Evolutionary conservation across 2,113 vertebrate species (phyloP).

Genomic region (Zosterops pallidus): DNA sequence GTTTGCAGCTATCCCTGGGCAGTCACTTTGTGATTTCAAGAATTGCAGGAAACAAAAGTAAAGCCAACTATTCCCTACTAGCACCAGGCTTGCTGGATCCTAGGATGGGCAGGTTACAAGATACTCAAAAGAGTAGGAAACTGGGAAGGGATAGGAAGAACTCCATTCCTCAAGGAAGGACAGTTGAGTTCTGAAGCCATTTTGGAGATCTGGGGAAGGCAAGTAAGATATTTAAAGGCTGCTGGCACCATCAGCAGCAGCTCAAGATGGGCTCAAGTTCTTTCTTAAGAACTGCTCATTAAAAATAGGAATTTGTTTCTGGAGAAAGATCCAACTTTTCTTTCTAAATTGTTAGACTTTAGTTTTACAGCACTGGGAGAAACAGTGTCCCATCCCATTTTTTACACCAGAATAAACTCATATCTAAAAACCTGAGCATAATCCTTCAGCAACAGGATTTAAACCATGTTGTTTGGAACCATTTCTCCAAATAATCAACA

Average conservation of each 20-base stretch:
- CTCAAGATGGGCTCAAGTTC: background rate
- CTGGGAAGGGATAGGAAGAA: background rate
- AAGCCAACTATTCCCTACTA: conserved; percentile 37
- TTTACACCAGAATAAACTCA: background rate
- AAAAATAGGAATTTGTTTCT: background rate
- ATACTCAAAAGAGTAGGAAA: background rate
- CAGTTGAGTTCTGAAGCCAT: background rate
- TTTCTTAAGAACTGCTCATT: background rate
- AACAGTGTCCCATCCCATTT: background rate
- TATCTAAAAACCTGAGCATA: background rate
- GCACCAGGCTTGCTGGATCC: conserved; percentile 33
- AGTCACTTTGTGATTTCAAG: conserved; percentile 63
- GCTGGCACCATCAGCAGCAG: background rate
- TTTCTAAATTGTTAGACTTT: background rate
- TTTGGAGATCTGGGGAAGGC: background rate
- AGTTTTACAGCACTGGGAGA: background rate
- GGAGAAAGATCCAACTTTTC: background rate
- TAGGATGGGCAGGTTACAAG: background rate
- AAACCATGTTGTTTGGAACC: background rate
- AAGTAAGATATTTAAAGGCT: background rate
- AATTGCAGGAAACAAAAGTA: conserved; percentile 69
- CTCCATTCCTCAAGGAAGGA: background rate
- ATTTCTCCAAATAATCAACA: accelerated
- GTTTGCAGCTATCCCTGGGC: conserved; percentile 46
- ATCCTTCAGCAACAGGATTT: background rate